Evolutionary conservation across 2,797 vertebrate genomes (phyloP), one percentile per base, ranked within the genome.

Genomic region (Channa striata): DNA sequence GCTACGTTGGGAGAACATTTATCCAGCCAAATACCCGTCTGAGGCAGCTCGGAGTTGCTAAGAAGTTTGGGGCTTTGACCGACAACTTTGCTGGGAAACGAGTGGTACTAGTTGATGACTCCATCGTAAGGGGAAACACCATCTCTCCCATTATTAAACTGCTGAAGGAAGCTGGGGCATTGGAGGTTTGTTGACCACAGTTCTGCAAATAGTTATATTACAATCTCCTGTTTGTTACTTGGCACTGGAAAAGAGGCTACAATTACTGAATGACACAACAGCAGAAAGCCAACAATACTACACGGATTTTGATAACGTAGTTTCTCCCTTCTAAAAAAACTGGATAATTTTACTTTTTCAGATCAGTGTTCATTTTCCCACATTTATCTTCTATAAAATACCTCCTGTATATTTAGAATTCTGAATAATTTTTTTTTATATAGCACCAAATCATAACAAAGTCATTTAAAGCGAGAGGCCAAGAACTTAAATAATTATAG

Each of bases 91-190:
- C 94, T 60, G 98, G 96, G 66, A 99, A 99, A 85, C 93, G 98
- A 70, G 95, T 99, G 74, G 96, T 99, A 73, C 94, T 99, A 10
- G 72, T 99, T 30, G 98, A 99, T 50, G 98, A 99, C 85, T 99
- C 98, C 17, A 99, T 99, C 39, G 98, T 99, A 77, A 94, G 98
- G 80, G 98, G 98, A 75, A 99, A 98, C 93, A 99, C 98, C 42
- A 99, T 99, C 88, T 96, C 97, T 16, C 98, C 98, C 34, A 99
- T 99, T 69, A 99, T 99, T 72, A 99, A 97, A 88, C 93, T 99
- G 72, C 95, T 99, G 58, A 96, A 95, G 84, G 97, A 99, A 91
- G 98, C 97, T 5, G 98, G 98, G 44, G 98, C 98, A 30, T 97
- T 94, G 74, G 97, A 99, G 96, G 98, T 97, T 81, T 80, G 94